Base-by-base conservation (phyloP, 2,113 vertebrate genomes). In the Heptranchias perlo region DNA sequence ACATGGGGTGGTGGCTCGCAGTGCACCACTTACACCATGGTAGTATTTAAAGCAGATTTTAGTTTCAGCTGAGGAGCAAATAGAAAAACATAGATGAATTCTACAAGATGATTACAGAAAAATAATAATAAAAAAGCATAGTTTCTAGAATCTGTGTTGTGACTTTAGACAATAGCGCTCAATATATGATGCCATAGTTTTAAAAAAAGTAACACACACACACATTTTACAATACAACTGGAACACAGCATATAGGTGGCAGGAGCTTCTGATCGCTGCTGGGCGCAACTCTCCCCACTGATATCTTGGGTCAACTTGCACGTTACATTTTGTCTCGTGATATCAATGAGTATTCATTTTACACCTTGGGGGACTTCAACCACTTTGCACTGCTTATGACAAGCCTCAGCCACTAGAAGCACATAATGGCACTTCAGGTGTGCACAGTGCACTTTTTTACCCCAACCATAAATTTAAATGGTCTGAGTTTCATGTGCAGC, bases 31-130 rank as follows among this genome's bases (percentile, higher is more conserved):
- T 96, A 99, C 98, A 96, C 99, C 99, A 96, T 99, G 99, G 96
- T 99, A 99, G 96, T 99, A 99, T 96, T 99, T 99, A 96, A 99
- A 99, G 96, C 99, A 99, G 97, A 99, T 99, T 97, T 99, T 99
- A 96, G 99, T 99, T 98, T 99, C 99, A 96, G 99, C 99, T 99
- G 97, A 39, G 97, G 94, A 97, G 97, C 92, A 25, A 96, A 96
- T 84, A 89, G 95, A 96, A 95, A 64, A 96, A 86, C 14, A 13
- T 61, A 28, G 35, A n/a, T 47, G n/a, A 96, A n/a, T 64, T 52
- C 58, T 67, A 21, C 28, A 31, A 91, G 35, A 52, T 52, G 47
- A 95, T 14, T 47, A 5, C 39, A 95, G 54, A 65, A 94, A 64
- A 95, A 69, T 14, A 47, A 13, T 47, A 65, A 25, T 28, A 4